Conservation (phyloP, 1,140 invertebrate genomes). For the Diabrotica virgifera region DNA sequence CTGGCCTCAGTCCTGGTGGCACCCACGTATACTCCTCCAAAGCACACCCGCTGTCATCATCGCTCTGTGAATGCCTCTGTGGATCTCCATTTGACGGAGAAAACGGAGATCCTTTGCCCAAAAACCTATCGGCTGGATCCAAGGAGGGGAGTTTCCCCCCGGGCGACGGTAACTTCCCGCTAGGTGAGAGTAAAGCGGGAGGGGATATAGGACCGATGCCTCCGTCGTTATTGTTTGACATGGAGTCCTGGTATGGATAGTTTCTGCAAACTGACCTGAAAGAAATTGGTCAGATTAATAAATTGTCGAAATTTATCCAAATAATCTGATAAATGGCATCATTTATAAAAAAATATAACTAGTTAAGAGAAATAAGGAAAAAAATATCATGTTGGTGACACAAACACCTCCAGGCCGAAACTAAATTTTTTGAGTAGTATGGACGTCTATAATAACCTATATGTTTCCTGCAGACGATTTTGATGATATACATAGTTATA, state of each 20-base stretch:
- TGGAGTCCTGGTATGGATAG: conserved; percentile 45
- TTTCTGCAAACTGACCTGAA: conserved; percentile 58
- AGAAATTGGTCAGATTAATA: conserved; percentile 10
- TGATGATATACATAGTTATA: too few species aligned
- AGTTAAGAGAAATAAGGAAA: too few species aligned
- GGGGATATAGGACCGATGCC: conserved; percentile 38
- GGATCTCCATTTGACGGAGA: conserved; percentile 54
- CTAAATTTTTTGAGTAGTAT: too few species aligned
- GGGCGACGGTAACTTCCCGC: conserved; percentile 43
- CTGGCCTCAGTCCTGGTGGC: conserved; percentile 89
- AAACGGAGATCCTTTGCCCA: conserved; percentile 52
- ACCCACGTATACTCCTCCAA: conserved; percentile 98
- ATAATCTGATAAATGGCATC: too few species aligned
- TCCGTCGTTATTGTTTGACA: conserved; percentile 30
- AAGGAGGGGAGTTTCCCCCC: conserved; percentile 48
- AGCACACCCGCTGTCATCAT: conserved; percentile 95
- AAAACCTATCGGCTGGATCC: conserved; percentile 48
- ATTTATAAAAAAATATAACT: too few species aligned
- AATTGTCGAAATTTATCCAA: too few species aligned
- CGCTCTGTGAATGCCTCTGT: conserved; percentile 87
- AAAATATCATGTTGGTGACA: too few species aligned
- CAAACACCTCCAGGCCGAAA: too few species aligned
- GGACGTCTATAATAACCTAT: too few species aligned
- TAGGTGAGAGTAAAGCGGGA: conserved; percentile 30
- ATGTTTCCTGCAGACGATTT: too few species aligned